phyloP scores from a whole-genome alignment of 1,140 invertebrate species.

The Tigriopus japonicus region DNA sequence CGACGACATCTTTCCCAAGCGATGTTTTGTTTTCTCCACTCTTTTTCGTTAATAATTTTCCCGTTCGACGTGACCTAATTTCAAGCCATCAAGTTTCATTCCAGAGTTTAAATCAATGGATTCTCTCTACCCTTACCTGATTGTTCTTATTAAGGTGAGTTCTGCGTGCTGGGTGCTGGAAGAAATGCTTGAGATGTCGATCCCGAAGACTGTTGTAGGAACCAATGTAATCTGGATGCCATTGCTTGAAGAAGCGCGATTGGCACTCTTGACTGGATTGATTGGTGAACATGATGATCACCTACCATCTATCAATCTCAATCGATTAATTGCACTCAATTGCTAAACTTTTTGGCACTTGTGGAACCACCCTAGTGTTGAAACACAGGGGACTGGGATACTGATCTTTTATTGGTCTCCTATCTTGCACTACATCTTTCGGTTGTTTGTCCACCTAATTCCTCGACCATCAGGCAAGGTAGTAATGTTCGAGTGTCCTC shows the following conservation, averaged over 20 bases:
- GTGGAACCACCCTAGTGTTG: too few relatives aligned
- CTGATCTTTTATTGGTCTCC: too few relatives aligned
- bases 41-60: not conserved
- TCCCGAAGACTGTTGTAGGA: slow-evolving; percentile 7
- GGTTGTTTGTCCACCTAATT: too few relatives aligned
- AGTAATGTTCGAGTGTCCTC: too few relatives aligned
- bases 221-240: slow-evolving; percentile 6
- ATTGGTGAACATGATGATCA: slow-evolving; percentile 5
- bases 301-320: too few relatives aligned
- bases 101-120: not conserved
- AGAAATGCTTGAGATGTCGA: not conserved
- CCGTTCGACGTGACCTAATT: slow-evolving; percentile 3
- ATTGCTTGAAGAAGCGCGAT: slow-evolving; percentile 8
- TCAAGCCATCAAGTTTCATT: not conserved
- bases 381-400: too few relatives aligned
- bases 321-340: too few relatives aligned
- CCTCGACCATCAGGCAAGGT: too few relatives aligned
- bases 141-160: slow-evolving; percentile 8
- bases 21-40: slow-evolving; percentile 10
- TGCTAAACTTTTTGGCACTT: too few relatives aligned
- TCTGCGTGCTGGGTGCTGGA: slow-evolving; percentile 2
- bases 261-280: not conserved
- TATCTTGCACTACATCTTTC: too few relatives aligned
- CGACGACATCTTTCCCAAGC: slow-evolving; percentile 12
- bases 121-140: not conserved